These are phyloP conservation scores for Drosophila neotestacea DNA, from an alignment of 2,888 invertebrate genomes.

Conservation along the genomic window DNA sequence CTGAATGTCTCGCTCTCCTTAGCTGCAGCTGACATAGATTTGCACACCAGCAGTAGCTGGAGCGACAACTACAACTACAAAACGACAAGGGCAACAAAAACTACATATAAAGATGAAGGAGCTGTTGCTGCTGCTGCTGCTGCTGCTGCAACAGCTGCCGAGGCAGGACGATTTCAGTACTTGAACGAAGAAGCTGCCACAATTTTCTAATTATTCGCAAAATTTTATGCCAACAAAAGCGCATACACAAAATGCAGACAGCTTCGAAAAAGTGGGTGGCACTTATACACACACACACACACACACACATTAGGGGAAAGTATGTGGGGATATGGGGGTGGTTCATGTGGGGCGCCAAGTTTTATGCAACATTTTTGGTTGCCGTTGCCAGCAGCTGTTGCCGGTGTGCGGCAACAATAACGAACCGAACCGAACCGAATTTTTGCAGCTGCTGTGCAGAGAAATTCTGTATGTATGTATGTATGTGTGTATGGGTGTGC, in stretches of 20 bases:
- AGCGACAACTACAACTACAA: constrained; percentile 23
- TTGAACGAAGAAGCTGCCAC: constrained; percentile 67
- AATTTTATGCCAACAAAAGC: constrained; percentile 78
- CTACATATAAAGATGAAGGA: constrained; percentile 31
- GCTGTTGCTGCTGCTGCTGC: constrained; percentile 46
- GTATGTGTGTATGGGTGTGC: constrained; percentile 27
- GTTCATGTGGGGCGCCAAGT: constrained; percentile 53
- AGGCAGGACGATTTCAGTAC: constrained; percentile 39
- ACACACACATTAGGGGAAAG: constrained; percentile 10
- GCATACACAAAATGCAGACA: constrained; percentile 49
- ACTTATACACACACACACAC: constrained; percentile 17
- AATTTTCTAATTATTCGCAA: constrained; percentile 81
- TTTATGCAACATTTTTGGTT: constrained; percentile 71
- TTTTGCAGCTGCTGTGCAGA: constrained; percentile 58
- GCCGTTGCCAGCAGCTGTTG: constrained; percentile 51
- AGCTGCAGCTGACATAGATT: constrained; percentile 60
- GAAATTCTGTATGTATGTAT: neutral
- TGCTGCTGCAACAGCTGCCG: constrained; percentile 46
- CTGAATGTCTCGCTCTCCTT: constrained; percentile 29
- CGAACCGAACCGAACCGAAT: constrained; percentile 50
- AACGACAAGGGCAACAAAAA: constrained; percentile 28
- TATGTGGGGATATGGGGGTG: constrained; percentile 1
- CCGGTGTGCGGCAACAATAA: constrained; percentile 57
- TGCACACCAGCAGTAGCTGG: constrained; percentile 41
- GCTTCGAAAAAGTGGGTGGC: neutral